Base-by-base conservation (phyloP, 53 echinoderm and acorn worm genomes). In the Paelopatides confundens region DNA sequence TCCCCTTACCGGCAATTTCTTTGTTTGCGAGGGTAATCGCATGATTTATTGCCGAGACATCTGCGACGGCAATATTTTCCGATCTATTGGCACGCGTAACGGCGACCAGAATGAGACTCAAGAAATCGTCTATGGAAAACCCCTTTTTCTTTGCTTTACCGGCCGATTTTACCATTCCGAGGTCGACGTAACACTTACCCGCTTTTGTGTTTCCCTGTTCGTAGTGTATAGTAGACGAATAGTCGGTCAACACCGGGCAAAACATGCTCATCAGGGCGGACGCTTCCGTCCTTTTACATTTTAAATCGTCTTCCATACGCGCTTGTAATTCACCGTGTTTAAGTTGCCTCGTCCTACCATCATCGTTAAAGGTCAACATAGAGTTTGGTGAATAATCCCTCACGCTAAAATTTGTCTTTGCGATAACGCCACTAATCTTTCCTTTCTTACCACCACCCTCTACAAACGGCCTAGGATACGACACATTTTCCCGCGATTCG, bases 191-290 rank as follows among this genome's bases (percentile, higher is more conserved):
- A 66, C 66, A 66, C 31, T 66, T 66, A n/a, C 66, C 66, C 31
- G 66, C 7, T 11, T 28, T 11, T n/a, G 66, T 66, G 2, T n/a
- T 28, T 11, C 66, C 66, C 66, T 66, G 66, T 66, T 66, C 66
- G 66, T 66, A 66, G 27, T 66, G 66, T 24, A 66, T 66, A 5
- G 66, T 66, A 66, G 66, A 66, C 12, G 66, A 66, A 66, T 66
- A 66, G 7, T 66, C 27, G 28, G 66, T 66, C 31, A 66, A 66
- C 66, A 66, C 27, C 24, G 66, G 66, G 27, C 66, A 66, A n/a
- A 66, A 24, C 1, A 66, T 27, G 2, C 66, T 28, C 7, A 66
- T 66, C 26, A 66, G 21, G 17, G 66, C 66, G 6, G 66, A 66
- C 9, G 27, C 2, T 66, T 66, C 66, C 2, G 27, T 66, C 27